phyloP scores from a whole-genome alignment of 2,797 vertebrate species.

The Diglossa cyanea region DNA sequence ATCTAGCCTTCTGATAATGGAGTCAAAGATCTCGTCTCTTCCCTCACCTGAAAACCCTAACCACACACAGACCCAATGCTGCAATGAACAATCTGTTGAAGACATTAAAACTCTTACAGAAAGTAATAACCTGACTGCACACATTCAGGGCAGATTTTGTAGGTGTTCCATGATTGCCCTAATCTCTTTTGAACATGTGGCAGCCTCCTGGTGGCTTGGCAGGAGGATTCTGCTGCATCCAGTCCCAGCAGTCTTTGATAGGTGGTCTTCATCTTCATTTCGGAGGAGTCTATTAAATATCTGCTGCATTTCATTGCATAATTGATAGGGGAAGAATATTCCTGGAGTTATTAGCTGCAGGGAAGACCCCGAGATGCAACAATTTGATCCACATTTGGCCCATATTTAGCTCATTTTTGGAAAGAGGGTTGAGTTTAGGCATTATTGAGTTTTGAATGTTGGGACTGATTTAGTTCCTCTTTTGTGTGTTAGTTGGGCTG shows the following conservation, averaged over 20 bases:
- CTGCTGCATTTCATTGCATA: not conserved
- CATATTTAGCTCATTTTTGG: not conserved
- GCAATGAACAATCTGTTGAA: constrained; percentile 24
- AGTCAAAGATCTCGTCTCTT: too few relatives aligned
- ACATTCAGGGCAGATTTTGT: not conserved
- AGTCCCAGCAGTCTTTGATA: not conserved
- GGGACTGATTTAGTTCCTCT: not conserved
- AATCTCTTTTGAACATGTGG: not conserved
- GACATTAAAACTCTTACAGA: not conserved
- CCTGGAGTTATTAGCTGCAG: not conserved
- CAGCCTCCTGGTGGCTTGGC: not conserved
- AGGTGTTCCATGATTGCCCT: not conserved
- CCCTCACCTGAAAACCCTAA: too few relatives aligned
- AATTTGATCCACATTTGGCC: not conserved
- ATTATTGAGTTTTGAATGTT: not conserved
- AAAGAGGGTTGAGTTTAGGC: not conserved
- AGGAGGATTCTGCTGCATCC: not conserved
- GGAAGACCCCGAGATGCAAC: not conserved
- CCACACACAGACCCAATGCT: not conserved
- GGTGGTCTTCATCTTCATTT: not conserved
- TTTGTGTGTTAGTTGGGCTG: not conserved
- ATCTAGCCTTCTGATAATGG: too few relatives aligned
- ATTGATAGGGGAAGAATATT: not conserved
- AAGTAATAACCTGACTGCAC: not conserved
- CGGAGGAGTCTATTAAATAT: not conserved